phyloP scores from a whole-genome alignment of 2,797 vertebrate genomes.

The Neosilurus hyrtlii region DNA sequence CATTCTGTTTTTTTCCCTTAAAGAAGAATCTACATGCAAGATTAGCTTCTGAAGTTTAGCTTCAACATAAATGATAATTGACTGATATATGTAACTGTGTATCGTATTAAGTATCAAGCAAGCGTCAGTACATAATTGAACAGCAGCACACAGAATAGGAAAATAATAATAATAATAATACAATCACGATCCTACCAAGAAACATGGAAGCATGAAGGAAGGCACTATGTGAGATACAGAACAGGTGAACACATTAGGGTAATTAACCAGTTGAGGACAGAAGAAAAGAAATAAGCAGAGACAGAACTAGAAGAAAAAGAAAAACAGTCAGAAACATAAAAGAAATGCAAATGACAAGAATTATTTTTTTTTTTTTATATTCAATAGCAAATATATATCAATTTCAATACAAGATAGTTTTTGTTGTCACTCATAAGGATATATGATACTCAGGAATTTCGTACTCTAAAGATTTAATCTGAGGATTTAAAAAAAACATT shows the following conservation, averaged over 20 bases:
- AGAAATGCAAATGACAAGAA: not conserved
- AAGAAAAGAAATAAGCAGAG: not conserved
- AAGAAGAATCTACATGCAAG: not conserved
- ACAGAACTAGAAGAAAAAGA: not conserved
- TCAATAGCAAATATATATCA: not conserved
- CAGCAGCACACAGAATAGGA: not conserved
- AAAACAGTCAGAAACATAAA: not conserved
- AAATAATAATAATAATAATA: not conserved
- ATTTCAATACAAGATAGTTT: not conserved
- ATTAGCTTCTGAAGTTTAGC: not conserved
- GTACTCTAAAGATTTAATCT: no score
- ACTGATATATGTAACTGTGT: no score
- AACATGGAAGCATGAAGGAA: not conserved
- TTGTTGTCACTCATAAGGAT: not conserved
- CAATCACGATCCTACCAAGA: not conserved
- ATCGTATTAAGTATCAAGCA: not conserved
- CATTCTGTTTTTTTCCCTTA: not conserved
- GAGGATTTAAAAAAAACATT: no score
- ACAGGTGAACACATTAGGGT: not conserved
- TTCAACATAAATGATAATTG: not conserved
- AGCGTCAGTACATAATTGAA: not conserved
- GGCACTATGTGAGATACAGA: not conserved
- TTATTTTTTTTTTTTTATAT: not conserved
- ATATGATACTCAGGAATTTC: no score
- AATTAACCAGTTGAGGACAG: not conserved